Percentiles rank a stretch among this genome's conserved stretches.
Conservation (phyloP, 2,888 invertebrate genomes). For the Lepidochrysops patricia region DNA sequence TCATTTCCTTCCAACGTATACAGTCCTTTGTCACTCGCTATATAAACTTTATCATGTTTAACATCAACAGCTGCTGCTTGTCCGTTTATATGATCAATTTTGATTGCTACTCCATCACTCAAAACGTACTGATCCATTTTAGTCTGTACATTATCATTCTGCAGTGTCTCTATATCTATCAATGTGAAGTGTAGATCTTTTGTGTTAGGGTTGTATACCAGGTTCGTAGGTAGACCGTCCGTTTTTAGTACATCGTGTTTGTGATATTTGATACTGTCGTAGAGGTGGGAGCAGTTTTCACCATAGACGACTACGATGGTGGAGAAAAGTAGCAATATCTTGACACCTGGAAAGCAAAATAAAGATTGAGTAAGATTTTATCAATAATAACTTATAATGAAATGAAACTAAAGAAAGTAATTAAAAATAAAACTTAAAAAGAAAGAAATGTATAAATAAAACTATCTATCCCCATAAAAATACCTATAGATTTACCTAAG, state of each 20-base stretch:
- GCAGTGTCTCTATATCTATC: conserved; percentile 54
- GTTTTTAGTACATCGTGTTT: conserved; percentile 48
- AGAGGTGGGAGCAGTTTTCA: conserved; percentile 45
- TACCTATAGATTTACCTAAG: too few species aligned
- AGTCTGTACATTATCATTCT: conserved; percentile 57
- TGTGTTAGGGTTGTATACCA: conserved; percentile 44
- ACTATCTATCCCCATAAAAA: too few species aligned
- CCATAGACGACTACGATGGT: conserved; percentile 37
- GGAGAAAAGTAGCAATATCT: conserved; percentile 43
- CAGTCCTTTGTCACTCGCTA: conserved; percentile 55
- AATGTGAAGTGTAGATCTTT: conserved; percentile 55
- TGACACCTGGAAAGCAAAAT: conserved; percentile 19
- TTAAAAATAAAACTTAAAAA: not conserved
- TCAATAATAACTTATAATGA: too few species aligned
- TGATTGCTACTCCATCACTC: conserved; percentile 43
- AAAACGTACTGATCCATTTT: conserved; percentile 63
- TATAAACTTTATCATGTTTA: conserved; percentile 45
- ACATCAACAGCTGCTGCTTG: conserved; percentile 56
- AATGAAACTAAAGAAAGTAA: too few species aligned
- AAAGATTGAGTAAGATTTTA: not conserved
- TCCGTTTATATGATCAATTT: conserved; percentile 51
- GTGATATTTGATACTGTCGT: conserved; percentile 38
- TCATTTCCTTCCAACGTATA: conserved; percentile 41
- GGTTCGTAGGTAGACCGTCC: conserved; percentile 59
- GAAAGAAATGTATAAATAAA: too few species aligned